Percentiles rank a stretch among this genome's conserved stretches.
These are phyloP conservation scores for Hyposoter didymator DNA, from an alignment of 2,888 invertebrate genomes.

Conservation along the genomic window DNA sequence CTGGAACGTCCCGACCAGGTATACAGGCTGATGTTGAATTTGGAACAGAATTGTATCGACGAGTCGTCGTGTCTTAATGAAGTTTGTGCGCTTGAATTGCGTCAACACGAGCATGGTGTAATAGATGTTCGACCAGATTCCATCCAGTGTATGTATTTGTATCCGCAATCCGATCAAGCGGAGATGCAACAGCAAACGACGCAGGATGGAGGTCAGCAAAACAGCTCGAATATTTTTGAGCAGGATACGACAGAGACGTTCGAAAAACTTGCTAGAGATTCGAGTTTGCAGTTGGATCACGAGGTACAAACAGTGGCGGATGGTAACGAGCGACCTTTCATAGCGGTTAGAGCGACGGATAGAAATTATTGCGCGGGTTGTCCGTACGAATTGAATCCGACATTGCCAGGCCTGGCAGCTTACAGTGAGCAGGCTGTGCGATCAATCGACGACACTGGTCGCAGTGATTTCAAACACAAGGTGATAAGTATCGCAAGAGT, in stretches of 20 bases:
- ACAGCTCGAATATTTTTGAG: conserved; percentile 62
- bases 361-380: conserved; percentile 81
- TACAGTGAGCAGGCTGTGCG: conserved; percentile 77
- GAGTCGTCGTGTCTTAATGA: conserved; percentile 76
- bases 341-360: conserved; percentile 77
- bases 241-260: conserved; percentile 73
- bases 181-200: conserved; percentile 62
- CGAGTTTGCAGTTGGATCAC: conserved; percentile 76
- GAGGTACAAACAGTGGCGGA: conserved; percentile 77
- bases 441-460: conserved; percentile 77
- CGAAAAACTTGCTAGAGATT: conserved; percentile 73
- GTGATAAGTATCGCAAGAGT: conserved; percentile 77
- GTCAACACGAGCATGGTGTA: conserved; percentile 74
- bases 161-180: conserved; percentile 72
- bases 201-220: conserved; percentile 64
- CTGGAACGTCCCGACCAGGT: conserved; percentile 74
- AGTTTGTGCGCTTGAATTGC: conserved; percentile 78
- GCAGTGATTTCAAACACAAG: conserved; percentile 79
- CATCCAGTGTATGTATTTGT: conserved; percentile 78
- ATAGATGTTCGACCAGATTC: conserved; percentile 75
- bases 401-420: conserved; percentile 77
- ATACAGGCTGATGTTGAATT: conserved; percentile 78
- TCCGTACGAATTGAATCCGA: conserved; percentile 81
- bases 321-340: conserved; percentile 79
- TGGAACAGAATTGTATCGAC: conserved; percentile 77